Percentiles rank a stretch among this genome's conserved stretches.
Conservation (phyloP, 2,113 vertebrate genomes). For the Petromus typicus region DNA sequence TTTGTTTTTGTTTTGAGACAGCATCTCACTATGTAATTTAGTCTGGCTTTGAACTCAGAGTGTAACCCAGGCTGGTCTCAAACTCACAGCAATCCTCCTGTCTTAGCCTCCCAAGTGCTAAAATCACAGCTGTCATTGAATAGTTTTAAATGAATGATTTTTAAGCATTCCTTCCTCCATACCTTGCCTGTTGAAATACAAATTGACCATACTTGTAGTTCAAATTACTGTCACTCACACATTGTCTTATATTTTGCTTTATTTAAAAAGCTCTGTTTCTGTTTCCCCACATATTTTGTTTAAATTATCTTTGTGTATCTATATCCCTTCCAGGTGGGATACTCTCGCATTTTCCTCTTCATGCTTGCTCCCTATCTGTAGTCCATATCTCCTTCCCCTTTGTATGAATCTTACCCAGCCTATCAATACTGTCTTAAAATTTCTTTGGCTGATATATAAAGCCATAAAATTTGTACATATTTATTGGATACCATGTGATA, state of each 20-base stretch:
- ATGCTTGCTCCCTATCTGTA: background rate
- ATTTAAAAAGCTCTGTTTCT: slow-evolving; percentile 29
- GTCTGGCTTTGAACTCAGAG: background rate
- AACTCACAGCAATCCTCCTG: background rate
- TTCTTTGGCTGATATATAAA: background rate
- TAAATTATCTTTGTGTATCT: background rate
- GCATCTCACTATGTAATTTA: background rate
- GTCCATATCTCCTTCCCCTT: background rate
- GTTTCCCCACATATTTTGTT: slow-evolving; percentile 29
- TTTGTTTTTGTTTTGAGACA: background rate
- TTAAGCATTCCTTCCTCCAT: background rate
- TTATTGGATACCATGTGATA: background rate
- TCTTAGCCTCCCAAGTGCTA: background rate
- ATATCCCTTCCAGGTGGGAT: too few species aligned
- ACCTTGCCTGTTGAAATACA: background rate
- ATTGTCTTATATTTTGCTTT: background rate
- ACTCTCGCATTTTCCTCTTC: background rate
- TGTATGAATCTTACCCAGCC: background rate
- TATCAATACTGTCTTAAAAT: background rate
- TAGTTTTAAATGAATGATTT: slow-evolving; percentile 35
- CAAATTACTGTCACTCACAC: background rate
- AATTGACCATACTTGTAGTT: background rate
- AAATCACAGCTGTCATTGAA: background rate
- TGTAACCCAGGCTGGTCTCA: background rate
- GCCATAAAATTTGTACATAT: background rate